Evolutionary conservation across 2,888 invertebrate species (phyloP), one percentile per base, ranked within the genome.

Genomic region (Agonopterix alstromeriana): DNA sequence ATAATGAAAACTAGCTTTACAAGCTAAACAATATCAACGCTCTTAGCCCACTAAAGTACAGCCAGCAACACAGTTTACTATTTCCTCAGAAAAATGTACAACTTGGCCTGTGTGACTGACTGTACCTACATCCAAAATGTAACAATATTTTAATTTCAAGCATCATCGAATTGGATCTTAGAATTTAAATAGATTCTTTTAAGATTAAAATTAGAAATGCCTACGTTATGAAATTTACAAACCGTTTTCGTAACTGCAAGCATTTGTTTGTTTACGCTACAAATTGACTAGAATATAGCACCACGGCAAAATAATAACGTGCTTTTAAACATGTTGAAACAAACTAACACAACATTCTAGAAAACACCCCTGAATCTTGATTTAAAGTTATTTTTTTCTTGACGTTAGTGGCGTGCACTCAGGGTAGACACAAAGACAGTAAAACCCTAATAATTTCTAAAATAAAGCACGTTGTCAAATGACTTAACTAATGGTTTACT

Each of bases 1-100:
- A 57, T 74, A 71, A 73, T 69, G 70, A 73, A 75, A 73, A 73
- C 71, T 77, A 78, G 82, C 82, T 80, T 82, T 74, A 65, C 53
- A 85, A 86, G 83, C 82, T 70, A 67, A 70, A 65, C 57, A 64
- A 58, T 53, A 40, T 36, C 27, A 35, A 43, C n/a, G 14, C 47
- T 47, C 38, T 36, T 42, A 47, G 36, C 9, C 43, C 27, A 27
- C 42, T 35, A 14, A 41, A 10, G 11, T 43, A 47, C 47, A 47
- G 47, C 43, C 47, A 42, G 4, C 43, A 12, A n/a, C 35, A 36
- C 36, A 12, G 35, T 14, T 38, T 38, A n/a, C 10, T 38, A 38
- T 10, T n/a, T 38, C 10, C 10, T 38, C 3, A 10, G 10, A 10
- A 38, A 10, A 38, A 38, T 38, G 3, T 38, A n/a, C 38, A 38